phyloP scores from a whole-genome alignment of 2,888 invertebrate species.

The Tholera decimalis region DNA sequence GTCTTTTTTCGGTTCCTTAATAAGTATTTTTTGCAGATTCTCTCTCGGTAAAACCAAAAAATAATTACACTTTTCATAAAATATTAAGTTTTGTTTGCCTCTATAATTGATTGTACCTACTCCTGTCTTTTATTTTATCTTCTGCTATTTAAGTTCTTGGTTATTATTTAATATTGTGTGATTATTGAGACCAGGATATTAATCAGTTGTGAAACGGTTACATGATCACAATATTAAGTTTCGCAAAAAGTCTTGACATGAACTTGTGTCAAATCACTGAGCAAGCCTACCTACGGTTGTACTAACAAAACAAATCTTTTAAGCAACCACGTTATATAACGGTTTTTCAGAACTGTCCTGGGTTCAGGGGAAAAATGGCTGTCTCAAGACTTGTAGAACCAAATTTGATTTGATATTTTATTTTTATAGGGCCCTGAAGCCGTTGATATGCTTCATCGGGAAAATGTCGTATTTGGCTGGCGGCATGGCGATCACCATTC shows the following conservation, averaged over 20 bases:
- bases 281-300: background rate
- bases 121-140: constrained; percentile 17
- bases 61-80: background rate
- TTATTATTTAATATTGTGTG: background rate
- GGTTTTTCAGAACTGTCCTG: background rate
- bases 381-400: constrained; percentile 45
- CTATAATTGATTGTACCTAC: background rate
- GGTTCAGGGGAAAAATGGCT: constrained; percentile 31
- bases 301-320: background rate
- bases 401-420: constrained; percentile 52
- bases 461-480: constrained; percentile 94
- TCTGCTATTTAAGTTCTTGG: constrained; percentile 5
- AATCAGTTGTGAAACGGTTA: too few relatives aligned
- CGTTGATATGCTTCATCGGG: constrained; percentile 94
- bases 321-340: constrained; percentile 1
- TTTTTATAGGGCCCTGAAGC: constrained; percentile 90
- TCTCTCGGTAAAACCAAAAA: background rate
- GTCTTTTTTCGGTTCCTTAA: background rate
- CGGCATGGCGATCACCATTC: constrained; percentile 94
- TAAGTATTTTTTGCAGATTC: background rate
- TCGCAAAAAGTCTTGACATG: background rate
- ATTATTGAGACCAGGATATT: background rate
- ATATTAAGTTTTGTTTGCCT: constrained; percentile 6
- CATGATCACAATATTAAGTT: background rate
- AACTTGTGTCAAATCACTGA: background rate